phyloP scores from a whole-genome alignment of 2,113 vertebrate species.

The Brachyhypopomus occidentalis region DNA sequence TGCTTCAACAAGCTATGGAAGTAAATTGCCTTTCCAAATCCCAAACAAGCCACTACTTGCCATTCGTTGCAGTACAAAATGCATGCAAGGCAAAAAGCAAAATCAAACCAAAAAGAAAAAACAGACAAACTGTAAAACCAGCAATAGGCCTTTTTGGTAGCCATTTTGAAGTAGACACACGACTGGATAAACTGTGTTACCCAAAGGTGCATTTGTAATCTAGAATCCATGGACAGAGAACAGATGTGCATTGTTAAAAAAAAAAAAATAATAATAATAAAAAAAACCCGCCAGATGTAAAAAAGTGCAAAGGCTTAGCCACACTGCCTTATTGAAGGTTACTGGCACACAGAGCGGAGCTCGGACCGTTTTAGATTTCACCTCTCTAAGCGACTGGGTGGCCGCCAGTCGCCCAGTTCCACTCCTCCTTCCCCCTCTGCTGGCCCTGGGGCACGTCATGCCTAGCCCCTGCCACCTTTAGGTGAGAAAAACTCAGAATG shows the following conservation, averaged over 20 bases:
- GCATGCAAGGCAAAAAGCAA: conserved; percentile 84
- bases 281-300: too few relatives aligned
- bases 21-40: conserved; percentile 72
- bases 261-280: conserved; percentile 57
- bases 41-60: conserved; percentile 72
- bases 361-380: conserved; percentile 80
- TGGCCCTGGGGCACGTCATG: conserved; percentile 99
- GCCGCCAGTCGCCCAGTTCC: conserved; percentile 98
- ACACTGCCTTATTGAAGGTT: conserved; percentile 97
- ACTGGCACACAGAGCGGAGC: conserved; percentile 96
- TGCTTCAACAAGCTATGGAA: conserved; percentile 66
- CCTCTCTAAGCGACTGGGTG: conserved; percentile 99
- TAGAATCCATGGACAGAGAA: conserved; percentile 85
- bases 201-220: conserved; percentile 59
- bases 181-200: conserved; percentile 87
- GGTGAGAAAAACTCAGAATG: conserved; percentile 99
- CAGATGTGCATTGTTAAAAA: conserved; percentile 79
- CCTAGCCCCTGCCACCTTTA: conserved; percentile 99
- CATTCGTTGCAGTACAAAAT: conserved; percentile 85
- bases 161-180: conserved; percentile 78
- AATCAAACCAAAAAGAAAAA: too few relatives aligned
- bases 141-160: conserved; percentile 71
- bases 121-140: conserved; percentile 70
- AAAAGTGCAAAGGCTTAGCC: conserved; percentile 82
- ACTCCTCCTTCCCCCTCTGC: conserved; percentile 99